Evolutionary conservation across 2,797 vertebrate genomes (phyloP).

Genomic region (Meriones psammophilus): DNA sequence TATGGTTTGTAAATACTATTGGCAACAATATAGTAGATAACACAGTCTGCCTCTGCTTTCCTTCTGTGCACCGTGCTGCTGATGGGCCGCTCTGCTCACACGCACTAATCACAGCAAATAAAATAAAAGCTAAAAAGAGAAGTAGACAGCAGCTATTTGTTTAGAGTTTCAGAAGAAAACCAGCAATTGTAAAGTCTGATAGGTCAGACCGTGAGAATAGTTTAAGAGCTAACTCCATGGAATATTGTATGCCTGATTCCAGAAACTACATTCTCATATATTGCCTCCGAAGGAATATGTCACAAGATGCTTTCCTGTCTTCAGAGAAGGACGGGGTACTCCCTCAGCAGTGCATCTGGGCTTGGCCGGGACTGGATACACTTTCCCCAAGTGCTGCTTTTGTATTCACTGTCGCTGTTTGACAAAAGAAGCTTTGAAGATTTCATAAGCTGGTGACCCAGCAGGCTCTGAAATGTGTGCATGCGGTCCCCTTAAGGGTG

Average conservation of each 20-base stretch:
- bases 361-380: neutral
- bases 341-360: neutral
- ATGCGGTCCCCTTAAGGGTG: neutral
- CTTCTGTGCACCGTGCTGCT: neutral
- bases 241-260: neutral
- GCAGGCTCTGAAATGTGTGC: neutral
- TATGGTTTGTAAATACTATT: neutral
- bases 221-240: constrained; percentile 4
- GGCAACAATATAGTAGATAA: neutral
- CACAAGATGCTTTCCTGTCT: constrained; percentile 52
- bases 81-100: neutral
- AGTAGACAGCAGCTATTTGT: neutral
- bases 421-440: constrained; percentile 17
- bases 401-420: constrained; percentile 50
- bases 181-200: neutral
- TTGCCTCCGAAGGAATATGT: neutral
- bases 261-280: neutral
- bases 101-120: neutral
- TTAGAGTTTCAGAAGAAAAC: neutral
- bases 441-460: constrained; percentile 34
- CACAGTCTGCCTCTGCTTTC: neutral
- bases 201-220: neutral
- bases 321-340: constrained; percentile 37
- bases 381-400: constrained; percentile 30
- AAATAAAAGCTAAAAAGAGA: neutral